phyloP scores from a whole-genome alignment of 2,888 invertebrate genomes.

The Tethea ocularis region DNA sequence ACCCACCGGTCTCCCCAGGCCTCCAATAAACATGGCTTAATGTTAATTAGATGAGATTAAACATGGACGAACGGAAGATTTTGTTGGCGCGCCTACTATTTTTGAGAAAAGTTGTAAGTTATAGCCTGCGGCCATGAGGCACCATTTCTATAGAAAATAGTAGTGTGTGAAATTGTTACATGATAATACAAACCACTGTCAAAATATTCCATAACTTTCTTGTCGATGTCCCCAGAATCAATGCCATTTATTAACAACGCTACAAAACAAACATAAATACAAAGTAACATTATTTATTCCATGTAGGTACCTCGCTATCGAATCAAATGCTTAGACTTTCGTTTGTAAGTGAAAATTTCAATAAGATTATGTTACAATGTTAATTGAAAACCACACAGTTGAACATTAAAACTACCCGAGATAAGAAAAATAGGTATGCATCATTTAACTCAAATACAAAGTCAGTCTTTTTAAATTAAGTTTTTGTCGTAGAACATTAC shows the following conservation, averaged over 20 bases:
- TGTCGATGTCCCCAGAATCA: conserved; percentile 13
- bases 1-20: too few relatives aligned
- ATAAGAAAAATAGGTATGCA: neutral
- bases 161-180: neutral
- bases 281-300: neutral
- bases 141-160: too few relatives aligned
- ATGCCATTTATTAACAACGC: conserved; percentile 9
- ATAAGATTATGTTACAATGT: neutral
- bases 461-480: neutral
- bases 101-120: too few relatives aligned
- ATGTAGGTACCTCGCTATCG: neutral
- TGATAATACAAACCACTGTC: conserved; percentile 36
- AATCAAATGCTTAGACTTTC: neutral
- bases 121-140: too few relatives aligned
- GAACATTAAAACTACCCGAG: neutral
- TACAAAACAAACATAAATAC: conserved; percentile 8
- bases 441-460: neutral
- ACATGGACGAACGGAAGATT: too few relatives aligned
- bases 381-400: neutral
- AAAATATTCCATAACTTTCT: conserved; percentile 35
- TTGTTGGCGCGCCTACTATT: too few relatives aligned
- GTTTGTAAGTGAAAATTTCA: neutral
- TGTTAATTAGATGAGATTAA: too few relatives aligned
- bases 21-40: too few relatives aligned
- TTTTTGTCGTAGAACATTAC: neutral